Evolutionary conservation across 2,888 invertebrate species (phyloP), one percentile per base, ranked within the genome.

Genomic region (Megalurothrips usitatus): DNA sequence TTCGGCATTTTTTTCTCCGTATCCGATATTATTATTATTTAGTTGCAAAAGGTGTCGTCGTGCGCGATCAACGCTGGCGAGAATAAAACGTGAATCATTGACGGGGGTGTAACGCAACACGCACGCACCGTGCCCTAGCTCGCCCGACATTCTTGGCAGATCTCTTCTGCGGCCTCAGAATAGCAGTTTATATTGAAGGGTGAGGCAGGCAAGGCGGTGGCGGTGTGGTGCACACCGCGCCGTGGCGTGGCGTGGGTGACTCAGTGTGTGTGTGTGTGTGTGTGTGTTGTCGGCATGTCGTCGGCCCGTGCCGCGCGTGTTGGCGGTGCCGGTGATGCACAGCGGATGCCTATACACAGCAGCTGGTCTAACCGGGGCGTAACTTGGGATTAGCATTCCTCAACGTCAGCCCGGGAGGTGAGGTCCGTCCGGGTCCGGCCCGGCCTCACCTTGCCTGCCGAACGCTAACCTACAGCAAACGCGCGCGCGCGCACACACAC

Each of bases 371-470:
- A 75, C 68, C 26, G 68, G 68, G 68, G 26, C 26, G 68, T 75
- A 75, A 75, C 68, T 75, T 75, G 68, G 68, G 23, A 75, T 75
- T 75, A 75, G 68, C 68, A 75, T 75, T 75, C 68, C 68, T 75
- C 68, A 26, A 26, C 68, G 68, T 75, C 68, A 52, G 52, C 34
- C 34, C 3, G 34, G 68, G 14, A 52, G 52, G 14, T 12, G 14
- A 52, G 52, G 14, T 2, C 52, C 52, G 2, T 3, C 6, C 52
- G 14, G 14, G 52, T 3, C 52, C 23, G n/a, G 68, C 68, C 68
- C 23, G 23, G 23, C 58, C 58, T 58, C 58, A 58, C 58, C 58
- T 58, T n/a, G 17, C 17, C 68, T 75, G 68, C 68, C 68, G 68
- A 75, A 75, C 68, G 68, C 68, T 26, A 75, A 75, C 68, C 68